phyloP scores from a whole-genome alignment of 2,888 invertebrate genomes.

The Seira ritae region DNA sequence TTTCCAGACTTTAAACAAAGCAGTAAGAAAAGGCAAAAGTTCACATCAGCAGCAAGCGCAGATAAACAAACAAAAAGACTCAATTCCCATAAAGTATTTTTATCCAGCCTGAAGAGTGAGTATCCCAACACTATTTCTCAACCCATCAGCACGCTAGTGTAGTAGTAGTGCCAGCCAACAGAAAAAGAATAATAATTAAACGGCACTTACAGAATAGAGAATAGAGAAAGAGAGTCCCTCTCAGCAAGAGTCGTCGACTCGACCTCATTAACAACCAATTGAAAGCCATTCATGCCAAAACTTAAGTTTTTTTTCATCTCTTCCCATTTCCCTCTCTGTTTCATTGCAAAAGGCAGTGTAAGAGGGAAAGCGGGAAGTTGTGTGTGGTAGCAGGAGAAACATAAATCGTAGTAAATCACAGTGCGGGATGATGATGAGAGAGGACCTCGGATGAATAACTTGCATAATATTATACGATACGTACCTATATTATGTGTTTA shows the following conservation, averaged over 20 bases:
- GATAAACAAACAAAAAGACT: too few relatives aligned
- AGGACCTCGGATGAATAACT: slow-evolving; percentile 1
- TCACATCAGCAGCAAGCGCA: too few relatives aligned
- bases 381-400: background rate
- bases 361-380: background rate
- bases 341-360: background rate
- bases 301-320: slow-evolving; percentile 27
- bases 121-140: background rate
- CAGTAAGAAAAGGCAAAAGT: too few relatives aligned
- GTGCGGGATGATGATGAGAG: background rate
- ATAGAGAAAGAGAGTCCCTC: slow-evolving; percentile 11
- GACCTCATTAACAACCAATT: slow-evolving; percentile 63
- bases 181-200: slow-evolving; percentile 17
- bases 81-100: too few relatives aligned
- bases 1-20: too few relatives aligned
- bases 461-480: slow-evolving; percentile 21
- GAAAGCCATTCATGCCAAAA: slow-evolving; percentile 56
- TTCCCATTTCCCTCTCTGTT: slow-evolving; percentile 5
- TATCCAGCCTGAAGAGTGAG: too few relatives aligned
- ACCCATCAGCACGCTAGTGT: background rate
- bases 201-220: background rate
- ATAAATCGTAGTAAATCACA: slow-evolving; percentile 7
- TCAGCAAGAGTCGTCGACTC: slow-evolving; percentile 44
- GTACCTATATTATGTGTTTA: slow-evolving; percentile 1
- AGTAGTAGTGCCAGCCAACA: too few relatives aligned